Evolutionary conservation across 2,888 invertebrate species (phyloP), one percentile per base, ranked within the genome.

Genomic region (Dendrolimus houi): DNA sequence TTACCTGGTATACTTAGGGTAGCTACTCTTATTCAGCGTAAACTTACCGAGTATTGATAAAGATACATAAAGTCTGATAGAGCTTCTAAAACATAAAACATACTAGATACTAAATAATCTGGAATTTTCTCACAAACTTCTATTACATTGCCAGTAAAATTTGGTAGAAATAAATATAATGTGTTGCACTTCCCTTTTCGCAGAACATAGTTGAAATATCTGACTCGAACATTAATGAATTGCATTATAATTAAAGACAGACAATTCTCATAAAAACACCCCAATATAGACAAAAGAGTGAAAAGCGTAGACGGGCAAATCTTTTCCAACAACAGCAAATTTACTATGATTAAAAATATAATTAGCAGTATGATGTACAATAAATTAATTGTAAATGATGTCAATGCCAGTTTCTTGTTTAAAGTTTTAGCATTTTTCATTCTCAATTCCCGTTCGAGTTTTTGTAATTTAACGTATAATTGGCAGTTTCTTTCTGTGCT

Each of bases 401-500:
- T 2, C 1, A 57, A 59, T 13, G 61, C 62, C n/a, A 74, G 60
- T 8, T 61, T 61, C 42, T 65, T 64, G 60, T 85, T 84, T 0
- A 61, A 41, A 41, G 55, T 57, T 55, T 60, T 70, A n/a, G 60
- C 56, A 55, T 72, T 64, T 7, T 62, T 68, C 62, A 75, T 72
- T 55, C 72, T 70, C 1, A 86, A 56, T 29, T 60, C 61, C 9
- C 79, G 70, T 58, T 85, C 83, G 41, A 85, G 70, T 65, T 70
- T 83, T 61, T 85, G 85, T 42, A 85, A 62, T 56, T 83, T 84
- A 0, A 85, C 81, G 57, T 77, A 84, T 8, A 85, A 62, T 60
- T 77, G 71, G 55, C 77, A 72, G 57, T 68, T 66, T 17, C 59
- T 56, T 40, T 68, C 61, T 6, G 67, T 64, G 2, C 63, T 61